These are phyloP conservation scores for Mystacornis crossleyi DNA, from an alignment of 2,113 vertebrate species.

Conservation along the genomic window DNA sequence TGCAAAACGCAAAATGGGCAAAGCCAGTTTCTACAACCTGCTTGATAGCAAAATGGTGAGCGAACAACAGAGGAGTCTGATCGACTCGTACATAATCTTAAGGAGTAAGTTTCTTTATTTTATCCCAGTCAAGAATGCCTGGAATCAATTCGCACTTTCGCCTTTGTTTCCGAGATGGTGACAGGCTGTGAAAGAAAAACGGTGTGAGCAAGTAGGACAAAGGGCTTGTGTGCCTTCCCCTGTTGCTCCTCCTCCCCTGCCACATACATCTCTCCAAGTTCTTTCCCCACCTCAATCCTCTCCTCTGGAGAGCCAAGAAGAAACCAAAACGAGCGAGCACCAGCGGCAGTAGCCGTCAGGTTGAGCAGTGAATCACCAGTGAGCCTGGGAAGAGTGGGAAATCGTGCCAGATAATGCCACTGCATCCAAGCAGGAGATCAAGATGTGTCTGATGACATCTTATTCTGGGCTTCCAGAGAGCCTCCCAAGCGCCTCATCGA, in stretches of 20 bases:
- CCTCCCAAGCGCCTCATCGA: background rate
- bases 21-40: background rate
- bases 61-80: background rate
- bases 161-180: background rate
- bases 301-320: background rate
- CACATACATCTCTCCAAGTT: background rate
- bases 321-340: background rate
- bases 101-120: background rate
- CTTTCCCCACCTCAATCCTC: background rate
- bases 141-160: background rate
- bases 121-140: background rate
- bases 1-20: background rate
- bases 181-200: background rate
- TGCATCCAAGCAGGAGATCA: background rate
- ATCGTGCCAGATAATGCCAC: background rate
- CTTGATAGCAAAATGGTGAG: background rate
- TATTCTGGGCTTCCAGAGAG: background rate
- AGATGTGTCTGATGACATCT: background rate
- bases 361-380: background rate
- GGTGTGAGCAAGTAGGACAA: accelerated
- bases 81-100: background rate
- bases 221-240: background rate
- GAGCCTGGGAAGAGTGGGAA: background rate
- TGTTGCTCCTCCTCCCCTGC: background rate
- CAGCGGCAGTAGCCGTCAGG: accelerated